phyloP scores from a whole-genome alignment of 2,888 invertebrate species.

The Clusia tigrina region DNA sequence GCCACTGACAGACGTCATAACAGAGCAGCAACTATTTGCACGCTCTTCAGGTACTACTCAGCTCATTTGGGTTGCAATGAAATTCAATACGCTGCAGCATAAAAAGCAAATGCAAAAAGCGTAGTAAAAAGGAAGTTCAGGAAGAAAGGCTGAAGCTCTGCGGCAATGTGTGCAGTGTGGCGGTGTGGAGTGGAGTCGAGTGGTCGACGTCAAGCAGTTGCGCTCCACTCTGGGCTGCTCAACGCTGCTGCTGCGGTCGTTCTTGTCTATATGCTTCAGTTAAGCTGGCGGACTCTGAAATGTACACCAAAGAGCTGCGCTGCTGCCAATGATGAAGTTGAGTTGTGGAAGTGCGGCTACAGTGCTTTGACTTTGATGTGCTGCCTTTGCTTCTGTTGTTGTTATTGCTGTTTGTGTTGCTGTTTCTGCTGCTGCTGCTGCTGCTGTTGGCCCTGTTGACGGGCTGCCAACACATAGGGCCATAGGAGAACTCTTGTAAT shows the following conservation, averaged over 20 bases:
- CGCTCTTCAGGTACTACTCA: background rate
- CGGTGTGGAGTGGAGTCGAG: no score
- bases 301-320: background rate
- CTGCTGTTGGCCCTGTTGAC: no score
- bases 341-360: background rate
- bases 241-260: no score
- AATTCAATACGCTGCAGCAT: background rate
- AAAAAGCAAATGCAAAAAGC: background rate
- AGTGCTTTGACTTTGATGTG: constrained; percentile 5
- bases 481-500: no score
- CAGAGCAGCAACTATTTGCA: background rate
- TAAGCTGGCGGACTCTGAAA: background rate
- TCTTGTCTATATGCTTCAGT: background rate
- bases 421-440: no score
- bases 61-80: background rate
- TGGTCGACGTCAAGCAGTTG: no score
- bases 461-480: no score
- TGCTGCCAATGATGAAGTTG: background rate
- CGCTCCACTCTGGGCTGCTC: no score
- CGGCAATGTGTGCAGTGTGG: background rate
- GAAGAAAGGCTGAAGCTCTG: background rate
- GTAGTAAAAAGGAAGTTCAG: background rate
- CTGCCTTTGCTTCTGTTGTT: background rate
- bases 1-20: constrained; percentile 1
- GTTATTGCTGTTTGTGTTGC: background rate